These are phyloP conservation scores for Bombus confusus DNA, from an alignment of 1,140 invertebrate genomes.

Conservation along the genomic window DNA sequence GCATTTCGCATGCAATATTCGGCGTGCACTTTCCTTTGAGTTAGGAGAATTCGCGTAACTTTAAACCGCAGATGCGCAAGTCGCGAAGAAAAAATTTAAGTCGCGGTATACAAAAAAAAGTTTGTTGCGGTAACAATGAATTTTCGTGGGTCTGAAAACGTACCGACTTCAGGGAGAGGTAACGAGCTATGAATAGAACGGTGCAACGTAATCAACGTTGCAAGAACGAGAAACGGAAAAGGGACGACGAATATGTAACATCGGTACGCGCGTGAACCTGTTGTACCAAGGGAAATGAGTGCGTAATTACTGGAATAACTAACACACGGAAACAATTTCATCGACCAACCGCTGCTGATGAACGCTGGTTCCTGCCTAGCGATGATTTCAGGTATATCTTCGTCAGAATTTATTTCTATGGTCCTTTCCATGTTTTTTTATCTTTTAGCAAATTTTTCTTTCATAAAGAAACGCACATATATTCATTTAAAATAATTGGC, in stretches of 20 bases:
- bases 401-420: too few relatives aligned
- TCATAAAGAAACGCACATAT: too few relatives aligned
- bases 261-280: neutral
- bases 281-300: neutral
- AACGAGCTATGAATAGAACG: constrained; percentile 15
- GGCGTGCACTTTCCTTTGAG: neutral
- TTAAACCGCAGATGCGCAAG: neutral
- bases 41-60: neutral
- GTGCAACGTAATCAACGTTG: neutral
- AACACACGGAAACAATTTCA: too few relatives aligned
- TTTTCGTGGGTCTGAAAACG: neutral
- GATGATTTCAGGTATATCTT: too few relatives aligned
- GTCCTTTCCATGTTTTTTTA: too few relatives aligned
- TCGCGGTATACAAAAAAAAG: constrained; percentile 9
- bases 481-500: too few relatives aligned
- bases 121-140: constrained; percentile 1
- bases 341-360: too few relatives aligned
- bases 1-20: neutral
- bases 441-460: too few relatives aligned
- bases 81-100: neutral
- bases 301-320: neutral
- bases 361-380: too few relatives aligned
- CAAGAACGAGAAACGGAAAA: neutral
- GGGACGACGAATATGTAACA: neutral
- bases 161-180: neutral